Base-by-base conservation (phyloP, 2,797 vertebrate species). In the Oreonectes daqikongensis region DNA sequence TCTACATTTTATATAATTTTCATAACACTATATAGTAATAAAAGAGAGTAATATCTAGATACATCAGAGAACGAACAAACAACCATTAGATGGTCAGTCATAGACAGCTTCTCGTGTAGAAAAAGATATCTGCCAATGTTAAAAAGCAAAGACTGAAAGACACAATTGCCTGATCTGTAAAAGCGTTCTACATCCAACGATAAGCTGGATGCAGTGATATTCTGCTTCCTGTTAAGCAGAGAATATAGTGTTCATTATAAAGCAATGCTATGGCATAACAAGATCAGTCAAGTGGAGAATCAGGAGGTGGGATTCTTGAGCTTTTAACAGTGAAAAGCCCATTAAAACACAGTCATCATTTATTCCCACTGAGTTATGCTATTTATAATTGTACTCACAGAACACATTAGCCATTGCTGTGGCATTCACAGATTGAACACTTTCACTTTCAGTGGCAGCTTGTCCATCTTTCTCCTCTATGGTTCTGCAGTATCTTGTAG, bases 371-470 rank as follows among this genome's bases (percentile, higher is more conserved):
- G 83, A 85, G 86, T 85, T 82, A 57, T 75, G 77, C 81, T 88
- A 88, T 91, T 89, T 89, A 86, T 91, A 89, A 91, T 88, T 89
- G 87, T 81, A 78, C 83, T 81, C 81, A 82, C 75, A 73, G 84
- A 83, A 80, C 81, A 87, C 80, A 77, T 9, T 77, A 77, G 69
- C 60, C 67, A 53, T 84, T 78, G 59, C 15, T 52, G 15, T 73
- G 74, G 55, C 40, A 77, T 38, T 38, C 15, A 57, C 38, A 17
- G 50, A 75, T 5, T 53, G 35, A 76, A 53, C 40, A 50, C 30
- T 9, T 50, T 50, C 18, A 48, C 46, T 40, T 40, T 40, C 11
- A 40, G 9, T 14, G 10, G 12, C 12, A 42, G 40, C 10, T 42
- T 14, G 12, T 42, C 35, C 35, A 35, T 35, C 20, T 12, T 53